Evolutionary conservation across 1,140 invertebrate genomes (phyloP).

Genomic region (Agrypnia vestita): DNA sequence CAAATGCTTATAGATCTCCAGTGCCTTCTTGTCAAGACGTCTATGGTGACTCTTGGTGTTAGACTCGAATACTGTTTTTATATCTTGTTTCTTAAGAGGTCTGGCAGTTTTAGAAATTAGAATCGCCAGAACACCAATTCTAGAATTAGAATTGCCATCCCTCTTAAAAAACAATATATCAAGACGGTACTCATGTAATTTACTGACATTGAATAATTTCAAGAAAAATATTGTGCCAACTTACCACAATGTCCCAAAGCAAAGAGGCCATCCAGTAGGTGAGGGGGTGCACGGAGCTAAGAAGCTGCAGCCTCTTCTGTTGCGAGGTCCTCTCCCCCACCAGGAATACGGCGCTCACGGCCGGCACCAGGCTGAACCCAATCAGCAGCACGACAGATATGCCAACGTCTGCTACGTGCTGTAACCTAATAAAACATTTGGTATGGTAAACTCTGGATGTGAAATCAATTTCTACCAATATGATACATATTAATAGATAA

Average conservation of each 20-base stretch:
- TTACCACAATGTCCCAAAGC: slow-evolving; percentile 76
- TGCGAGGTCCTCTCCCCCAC: slow-evolving; percentile 75
- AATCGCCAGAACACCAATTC: no score
- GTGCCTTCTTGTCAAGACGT: no score
- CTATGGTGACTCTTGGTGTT: no score
- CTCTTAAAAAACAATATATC: no score
- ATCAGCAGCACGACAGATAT: slow-evolving; percentile 77
- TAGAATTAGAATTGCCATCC: no score
- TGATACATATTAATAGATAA: no score
- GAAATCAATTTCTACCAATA: neutral
- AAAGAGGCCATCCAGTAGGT: slow-evolving; percentile 77
- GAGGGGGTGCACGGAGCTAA: slow-evolving; percentile 75
- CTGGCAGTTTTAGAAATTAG: no score
- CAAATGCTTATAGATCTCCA: no score
- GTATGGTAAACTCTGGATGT: neutral
- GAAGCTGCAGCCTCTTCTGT: slow-evolving; percentile 77
- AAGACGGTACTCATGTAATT: no score
- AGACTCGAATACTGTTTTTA: no score
- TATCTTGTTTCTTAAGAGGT: no score
- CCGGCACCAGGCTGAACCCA: slow-evolving; percentile 76
- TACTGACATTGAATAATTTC: no score
- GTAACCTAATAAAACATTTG: slow-evolving; percentile 68
- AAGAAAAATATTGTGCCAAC: slow-evolving; percentile 46
- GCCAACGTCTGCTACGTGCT: slow-evolving; percentile 79
- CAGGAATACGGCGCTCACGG: slow-evolving; percentile 75